These are phyloP conservation scores for Emys orbicularis DNA, from an alignment of 2,797 vertebrate species.

Conservation along the genomic window DNA sequence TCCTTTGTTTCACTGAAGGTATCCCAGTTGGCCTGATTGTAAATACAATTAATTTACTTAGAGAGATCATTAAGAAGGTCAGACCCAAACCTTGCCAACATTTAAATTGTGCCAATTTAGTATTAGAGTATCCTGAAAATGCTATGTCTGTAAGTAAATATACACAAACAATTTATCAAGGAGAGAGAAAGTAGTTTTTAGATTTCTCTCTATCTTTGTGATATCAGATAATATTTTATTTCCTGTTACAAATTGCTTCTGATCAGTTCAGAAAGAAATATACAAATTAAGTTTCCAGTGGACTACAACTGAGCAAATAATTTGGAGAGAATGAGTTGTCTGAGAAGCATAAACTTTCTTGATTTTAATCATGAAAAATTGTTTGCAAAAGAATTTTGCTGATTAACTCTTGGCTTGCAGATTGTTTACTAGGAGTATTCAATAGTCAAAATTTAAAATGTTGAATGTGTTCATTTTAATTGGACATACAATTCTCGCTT, in stretches of 20 bases:
- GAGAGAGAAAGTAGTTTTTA: not conserved
- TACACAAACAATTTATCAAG: not conserved
- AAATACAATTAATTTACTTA: not conserved
- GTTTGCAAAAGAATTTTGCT: not conserved
- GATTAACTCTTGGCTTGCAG: not conserved
- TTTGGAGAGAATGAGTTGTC: constrained; percentile 24
- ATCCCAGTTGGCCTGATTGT: rapidly evolving
- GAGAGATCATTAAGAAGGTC: not conserved
- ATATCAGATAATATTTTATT: not conserved
- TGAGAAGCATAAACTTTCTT: not conserved
- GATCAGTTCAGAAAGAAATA: not conserved
- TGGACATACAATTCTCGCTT: not conserved
- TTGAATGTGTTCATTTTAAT: not conserved
- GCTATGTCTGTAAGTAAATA: rapidly evolving
- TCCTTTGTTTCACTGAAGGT: not conserved
- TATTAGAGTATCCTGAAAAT: not conserved
- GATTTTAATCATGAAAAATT: not conserved
- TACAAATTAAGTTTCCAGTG: not conserved
- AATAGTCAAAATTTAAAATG: not conserved
- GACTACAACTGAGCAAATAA: not conserved
- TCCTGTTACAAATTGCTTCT: not conserved
- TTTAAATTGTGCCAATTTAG: not conserved
- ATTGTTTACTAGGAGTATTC: not conserved
- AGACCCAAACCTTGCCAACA: not conserved
- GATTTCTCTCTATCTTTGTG: not conserved